Evolutionary conservation across 1,140 invertebrate species (phyloP), one percentile per base, ranked within the genome.

Genomic region (Magallana gigas): DNA sequence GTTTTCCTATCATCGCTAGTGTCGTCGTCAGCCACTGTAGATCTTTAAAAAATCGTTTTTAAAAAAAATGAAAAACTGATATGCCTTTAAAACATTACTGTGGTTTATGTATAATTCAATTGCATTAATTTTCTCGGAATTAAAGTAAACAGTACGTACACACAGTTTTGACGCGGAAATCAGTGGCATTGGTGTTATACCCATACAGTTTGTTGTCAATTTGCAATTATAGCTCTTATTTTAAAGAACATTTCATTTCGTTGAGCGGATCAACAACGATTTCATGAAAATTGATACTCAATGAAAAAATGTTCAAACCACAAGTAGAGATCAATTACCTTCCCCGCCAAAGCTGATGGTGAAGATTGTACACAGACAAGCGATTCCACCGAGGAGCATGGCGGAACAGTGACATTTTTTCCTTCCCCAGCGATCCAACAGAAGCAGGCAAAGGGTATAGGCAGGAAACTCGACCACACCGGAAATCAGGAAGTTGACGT

Each of bases 401-500:
- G 84, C 86, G 11, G 85, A 80, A 86, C 91, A 91, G 83, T 93
- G 92, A 9, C 92, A 87, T 23, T 88, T 85, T 9, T 91, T 91
- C 12, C 93, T 83, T 7, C 93, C 93, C 8, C 90, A 59, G 85
- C 90, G 83, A 80, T 92, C 90, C 29, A 94, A 68, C n/a, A 94
- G 81, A 1, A 92, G 11, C 6, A 93, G 84, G 59, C 89, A 90
- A 23, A 92, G 62, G 6, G 91, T 84, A 86, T 93, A 92, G 6
- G 96, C 97, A 0, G 97, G 97, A 88, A 97, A 95, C 94, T 98
- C 97, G 0, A 98, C 97, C 11, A 96, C 93, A 1, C 97, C 97
- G 18, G 90, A 90, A 48, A 93, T 87, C 1, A 92, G 84, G 59
- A 92, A 92, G 86, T 94, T 94, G 48, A 93, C 59, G 90, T 95